These are phyloP conservation scores for Furcula furcula DNA, from an alignment of 2,888 invertebrate species.

Conservation along the genomic window DNA sequence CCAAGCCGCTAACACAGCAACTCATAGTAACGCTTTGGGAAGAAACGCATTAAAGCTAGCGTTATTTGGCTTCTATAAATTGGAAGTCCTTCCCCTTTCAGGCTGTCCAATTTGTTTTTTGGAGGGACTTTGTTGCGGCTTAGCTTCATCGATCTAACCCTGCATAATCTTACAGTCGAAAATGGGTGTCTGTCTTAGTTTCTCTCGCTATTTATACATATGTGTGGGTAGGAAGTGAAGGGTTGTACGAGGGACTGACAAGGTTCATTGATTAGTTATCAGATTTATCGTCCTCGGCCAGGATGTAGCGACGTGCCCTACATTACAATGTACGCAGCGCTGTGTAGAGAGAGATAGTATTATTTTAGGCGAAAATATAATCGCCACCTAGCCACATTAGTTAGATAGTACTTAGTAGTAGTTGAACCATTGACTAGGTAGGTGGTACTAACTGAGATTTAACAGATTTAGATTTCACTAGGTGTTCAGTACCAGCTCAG, in stretches of 20 bases:
- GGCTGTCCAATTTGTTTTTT: not conserved
- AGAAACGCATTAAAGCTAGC: too few relatives aligned
- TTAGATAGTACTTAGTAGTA: too few relatives aligned
- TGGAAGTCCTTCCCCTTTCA: not conserved
- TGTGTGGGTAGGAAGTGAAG: conserved; percentile 7
- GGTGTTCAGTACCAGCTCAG: too few relatives aligned
- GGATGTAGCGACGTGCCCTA: conserved; percentile 16
- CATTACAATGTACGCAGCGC: not conserved
- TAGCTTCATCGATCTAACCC: not conserved
- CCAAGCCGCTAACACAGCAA: too few relatives aligned
- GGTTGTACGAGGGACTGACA: conserved; percentile 9
- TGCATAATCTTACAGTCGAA: not conserved
- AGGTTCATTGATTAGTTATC: conserved; percentile 31
- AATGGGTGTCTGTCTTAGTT: not conserved
- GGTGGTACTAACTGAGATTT: too few relatives aligned
- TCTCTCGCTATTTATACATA: not conserved
- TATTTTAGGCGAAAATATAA: too few relatives aligned
- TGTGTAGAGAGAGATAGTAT: too few relatives aligned
- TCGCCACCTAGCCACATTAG: too few relatives aligned
- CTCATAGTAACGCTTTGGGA: too few relatives aligned
- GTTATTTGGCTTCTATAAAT: not conserved
- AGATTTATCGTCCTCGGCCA: conserved; percentile 25
- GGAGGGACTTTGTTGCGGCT: not conserved
- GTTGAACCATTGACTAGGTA: too few relatives aligned
- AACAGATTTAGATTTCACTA: too few relatives aligned